Percentiles rank a stretch among this genome's conserved stretches.
Conservation (phyloP, 2,888 invertebrate species). For the Folsomia candida region DNA sequence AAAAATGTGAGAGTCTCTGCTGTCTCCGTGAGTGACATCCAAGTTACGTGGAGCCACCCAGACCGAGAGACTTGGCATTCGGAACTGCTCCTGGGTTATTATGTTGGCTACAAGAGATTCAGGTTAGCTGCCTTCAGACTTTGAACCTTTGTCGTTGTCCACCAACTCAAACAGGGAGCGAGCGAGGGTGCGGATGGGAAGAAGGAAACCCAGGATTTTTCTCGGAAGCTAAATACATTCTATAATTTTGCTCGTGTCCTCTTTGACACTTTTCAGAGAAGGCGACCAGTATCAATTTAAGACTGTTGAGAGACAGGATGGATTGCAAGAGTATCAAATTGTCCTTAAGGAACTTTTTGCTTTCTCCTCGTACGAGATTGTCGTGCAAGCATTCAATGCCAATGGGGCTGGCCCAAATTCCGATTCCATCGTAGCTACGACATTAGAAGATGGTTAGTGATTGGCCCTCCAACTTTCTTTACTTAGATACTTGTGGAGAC, state of each 20-base stretch:
- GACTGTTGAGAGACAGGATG: slow-evolving; percentile 42
- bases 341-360: slow-evolving; percentile 51
- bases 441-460: slow-evolving; percentile 51
- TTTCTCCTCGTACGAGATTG: slow-evolving; percentile 52
- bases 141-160: background rate
- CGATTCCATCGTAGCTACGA: slow-evolving; percentile 50
- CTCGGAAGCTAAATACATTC: background rate
- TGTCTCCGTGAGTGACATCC: slow-evolving; percentile 54
- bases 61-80: slow-evolving; percentile 53
- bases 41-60: slow-evolving; percentile 52
- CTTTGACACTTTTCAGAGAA: slow-evolving; percentile 33
- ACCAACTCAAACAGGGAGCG: no score
- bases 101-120: slow-evolving; percentile 50
- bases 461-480: background rate
- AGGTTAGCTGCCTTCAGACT: slow-evolving; percentile 39
- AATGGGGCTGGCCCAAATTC: slow-evolving; percentile 52
- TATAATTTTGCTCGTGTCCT: background rate
- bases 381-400: slow-evolving; percentile 53
- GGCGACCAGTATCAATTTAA: slow-evolving; percentile 49
- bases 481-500: no score
- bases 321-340: slow-evolving; percentile 48
- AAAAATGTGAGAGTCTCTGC: slow-evolving; percentile 53
- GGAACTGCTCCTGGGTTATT: slow-evolving; percentile 54
- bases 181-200: no score
- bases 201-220: background rate